Percentiles rank a stretch among this genome's conserved stretches.
These are phyloP conservation scores for Caretta caretta DNA, from an alignment of 2,113 vertebrate genomes.

Conservation along the genomic window DNA sequence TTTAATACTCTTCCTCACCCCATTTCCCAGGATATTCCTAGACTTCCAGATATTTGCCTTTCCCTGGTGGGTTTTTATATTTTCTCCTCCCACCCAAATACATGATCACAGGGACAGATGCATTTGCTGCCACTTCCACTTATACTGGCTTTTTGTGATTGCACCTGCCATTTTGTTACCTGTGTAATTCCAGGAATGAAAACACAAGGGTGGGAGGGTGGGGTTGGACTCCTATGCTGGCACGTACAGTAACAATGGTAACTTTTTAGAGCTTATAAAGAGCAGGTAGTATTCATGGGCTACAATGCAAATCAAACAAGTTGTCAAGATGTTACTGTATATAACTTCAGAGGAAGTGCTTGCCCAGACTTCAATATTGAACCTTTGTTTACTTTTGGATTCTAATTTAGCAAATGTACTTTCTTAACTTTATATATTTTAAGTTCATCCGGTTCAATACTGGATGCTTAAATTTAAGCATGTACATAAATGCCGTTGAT, in stretches of 20 bases:
- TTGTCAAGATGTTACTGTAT: neutral
- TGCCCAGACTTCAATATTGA: neutral
- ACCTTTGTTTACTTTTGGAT: neutral
- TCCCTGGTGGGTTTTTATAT: neutral
- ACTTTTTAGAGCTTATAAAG: neutral
- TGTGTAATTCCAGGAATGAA: neutral
- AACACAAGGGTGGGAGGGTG: neutral
- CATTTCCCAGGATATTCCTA: neutral
- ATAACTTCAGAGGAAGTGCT: neutral
- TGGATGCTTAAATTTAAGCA: neutral
- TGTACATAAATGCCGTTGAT: accelerated
- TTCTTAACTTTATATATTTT: neutral
- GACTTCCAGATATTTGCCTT: neutral
- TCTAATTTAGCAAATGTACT: neutral
- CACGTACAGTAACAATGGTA: neutral
- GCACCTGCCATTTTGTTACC: neutral
- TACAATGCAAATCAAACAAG: neutral
- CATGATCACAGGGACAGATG: too few species aligned
- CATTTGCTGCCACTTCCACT: neutral
- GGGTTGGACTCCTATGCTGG: neutral
- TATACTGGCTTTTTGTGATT: neutral
- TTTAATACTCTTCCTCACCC: slow-evolving; percentile 3
- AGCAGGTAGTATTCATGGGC: neutral
- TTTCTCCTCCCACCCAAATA: neutral
- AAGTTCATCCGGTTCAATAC: accelerated